Evolutionary conservation across 2,888 invertebrate genomes (phyloP).

Genomic region (Deilephila elpenor): DNA sequence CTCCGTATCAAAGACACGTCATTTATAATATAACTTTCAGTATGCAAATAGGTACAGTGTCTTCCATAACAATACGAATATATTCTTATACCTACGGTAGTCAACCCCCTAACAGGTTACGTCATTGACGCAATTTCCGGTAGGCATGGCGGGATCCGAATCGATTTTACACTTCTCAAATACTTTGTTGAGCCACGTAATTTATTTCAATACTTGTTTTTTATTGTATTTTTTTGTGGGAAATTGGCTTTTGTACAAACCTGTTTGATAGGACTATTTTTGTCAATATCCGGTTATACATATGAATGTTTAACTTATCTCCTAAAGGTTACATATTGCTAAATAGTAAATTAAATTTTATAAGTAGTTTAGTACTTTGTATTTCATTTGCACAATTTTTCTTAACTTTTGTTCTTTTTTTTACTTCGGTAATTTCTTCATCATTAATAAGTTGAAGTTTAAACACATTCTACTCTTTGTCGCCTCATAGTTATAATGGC

Average conservation of each 20-base stretch:
- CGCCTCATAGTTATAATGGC: too few species aligned
- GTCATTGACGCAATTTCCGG: constrained; percentile 36
- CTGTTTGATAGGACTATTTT: constrained; percentile 5
- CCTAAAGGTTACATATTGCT: not conserved
- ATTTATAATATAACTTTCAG: too few species aligned
- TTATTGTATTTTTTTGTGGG: not conserved
- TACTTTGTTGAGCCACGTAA: not conserved
- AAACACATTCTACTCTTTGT: too few species aligned
- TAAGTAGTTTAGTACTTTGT: not conserved
- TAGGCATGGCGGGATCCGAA: constrained; percentile 42
- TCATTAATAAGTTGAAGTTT: too few species aligned
- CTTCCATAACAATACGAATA: not conserved
- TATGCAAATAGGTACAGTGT: not conserved
- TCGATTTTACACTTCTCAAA: constrained; percentile 39
- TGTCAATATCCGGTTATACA: constrained; percentile 7
- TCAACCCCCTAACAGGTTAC: not conserved
- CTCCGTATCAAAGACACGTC: too few species aligned
- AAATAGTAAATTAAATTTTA: not conserved
- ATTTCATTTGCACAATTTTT: not conserved
- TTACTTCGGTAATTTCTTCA: too few species aligned
- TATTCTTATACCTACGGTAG: not conserved
- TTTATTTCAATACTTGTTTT: constrained; percentile 8
- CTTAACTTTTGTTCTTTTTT: too few species aligned
- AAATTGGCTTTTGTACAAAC: constrained; percentile 4
- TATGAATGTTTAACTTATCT: not conserved